phyloP scores from a whole-genome alignment of 2,888 invertebrate species.

The Leptura quadrifasciata region DNA sequence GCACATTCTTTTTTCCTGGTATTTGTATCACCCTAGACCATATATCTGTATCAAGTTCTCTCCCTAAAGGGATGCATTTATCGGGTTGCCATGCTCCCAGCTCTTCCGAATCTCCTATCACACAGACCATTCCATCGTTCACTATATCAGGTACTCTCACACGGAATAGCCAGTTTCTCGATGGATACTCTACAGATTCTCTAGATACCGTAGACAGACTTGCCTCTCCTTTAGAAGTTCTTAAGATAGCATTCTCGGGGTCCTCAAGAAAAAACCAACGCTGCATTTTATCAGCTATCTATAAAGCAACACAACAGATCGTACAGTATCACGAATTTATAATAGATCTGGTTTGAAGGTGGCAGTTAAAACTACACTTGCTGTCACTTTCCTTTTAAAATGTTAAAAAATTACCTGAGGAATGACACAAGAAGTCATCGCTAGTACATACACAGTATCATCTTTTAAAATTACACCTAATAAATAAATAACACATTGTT shows the following conservation, averaged over 20 bases:
- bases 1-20: constrained; percentile 81
- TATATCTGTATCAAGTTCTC: constrained; percentile 74
- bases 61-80: constrained; percentile 76
- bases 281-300: constrained; percentile 74
- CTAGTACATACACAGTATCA: constrained; percentile 33
- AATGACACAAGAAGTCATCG: constrained; percentile 46
- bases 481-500: constrained; percentile 24
- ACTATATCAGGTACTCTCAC: constrained; percentile 75
- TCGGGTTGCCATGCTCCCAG: constrained; percentile 84
- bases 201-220: constrained; percentile 48
- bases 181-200: constrained; percentile 55
- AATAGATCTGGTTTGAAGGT: constrained; percentile 24
- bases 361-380: constrained; percentile 29
- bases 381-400: constrained; percentile 40
- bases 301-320: constrained; percentile 32
- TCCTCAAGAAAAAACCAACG: constrained; percentile 81
- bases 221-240: constrained; percentile 61
- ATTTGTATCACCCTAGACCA: constrained; percentile 82
- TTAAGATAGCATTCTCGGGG: constrained; percentile 73
- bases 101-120: constrained; percentile 81
- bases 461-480: constrained; percentile 19
- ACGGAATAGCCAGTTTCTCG: constrained; percentile 75
- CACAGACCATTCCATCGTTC: constrained; percentile 80
- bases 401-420: constrained; percentile 45
- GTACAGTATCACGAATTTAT: constrained; percentile 13